These are phyloP conservation scores for Sander vitreus DNA, from an alignment of 2,113 vertebrate genomes.

Conservation along the genomic window DNA sequence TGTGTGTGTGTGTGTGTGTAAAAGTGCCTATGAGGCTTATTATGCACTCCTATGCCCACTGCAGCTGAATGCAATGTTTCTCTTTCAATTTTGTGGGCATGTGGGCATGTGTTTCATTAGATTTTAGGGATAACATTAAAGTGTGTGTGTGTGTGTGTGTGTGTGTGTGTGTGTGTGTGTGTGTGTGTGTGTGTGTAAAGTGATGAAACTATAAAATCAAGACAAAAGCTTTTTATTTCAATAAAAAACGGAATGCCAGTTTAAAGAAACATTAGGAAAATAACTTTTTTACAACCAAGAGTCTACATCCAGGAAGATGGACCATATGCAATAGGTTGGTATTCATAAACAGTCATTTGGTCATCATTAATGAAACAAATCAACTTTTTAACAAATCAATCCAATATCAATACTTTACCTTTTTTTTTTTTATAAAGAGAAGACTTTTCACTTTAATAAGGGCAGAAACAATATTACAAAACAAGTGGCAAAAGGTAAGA, in stretches of 20 bases:
- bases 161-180: too few species aligned
- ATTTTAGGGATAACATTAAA: neutral
- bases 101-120: neutral
- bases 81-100: neutral
- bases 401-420: constrained; percentile 32
- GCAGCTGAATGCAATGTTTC: neutral
- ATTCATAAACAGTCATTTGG: constrained; percentile 25
- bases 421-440: constrained; percentile 45
- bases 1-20: neutral
- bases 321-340: constrained; percentile 22
- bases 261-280: constrained; percentile 58
- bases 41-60: neutral
- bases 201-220: constrained; percentile 19
- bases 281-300: constrained; percentile 29
- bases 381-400: constrained; percentile 13
- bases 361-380: constrained; percentile 26
- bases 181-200: neutral
- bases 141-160: too few species aligned
- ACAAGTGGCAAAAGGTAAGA: constrained; percentile 34
- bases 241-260: constrained; percentile 28
- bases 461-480: constrained; percentile 49
- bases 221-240: constrained; percentile 56
- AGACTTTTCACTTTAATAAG: constrained; percentile 25
- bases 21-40: constrained; percentile 2
- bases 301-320: constrained; percentile 25